Percentiles rank a stretch among this genome's conserved stretches.
phyloP scores from a whole-genome alignment of 2,888 invertebrate genomes.

The Invenusta paracnida region DNA sequence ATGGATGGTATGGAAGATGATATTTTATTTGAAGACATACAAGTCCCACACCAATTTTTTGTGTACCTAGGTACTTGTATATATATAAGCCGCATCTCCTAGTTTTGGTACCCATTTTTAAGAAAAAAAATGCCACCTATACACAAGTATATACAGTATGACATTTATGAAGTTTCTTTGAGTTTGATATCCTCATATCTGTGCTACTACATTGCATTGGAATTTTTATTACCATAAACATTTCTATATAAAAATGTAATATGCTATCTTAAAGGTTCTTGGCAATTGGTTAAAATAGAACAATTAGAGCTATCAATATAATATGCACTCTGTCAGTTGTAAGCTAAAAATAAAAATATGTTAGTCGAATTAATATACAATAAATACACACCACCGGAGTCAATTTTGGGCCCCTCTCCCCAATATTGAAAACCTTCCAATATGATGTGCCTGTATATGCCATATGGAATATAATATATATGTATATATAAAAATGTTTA shows the following conservation, averaged over 20 bases:
- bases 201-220: background rate
- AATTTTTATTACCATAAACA: background rate
- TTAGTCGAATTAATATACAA: background rate
- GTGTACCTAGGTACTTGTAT: background rate
- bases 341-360: background rate
- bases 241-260: background rate
- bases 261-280: background rate
- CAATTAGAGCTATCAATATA: background rate
- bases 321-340: background rate
- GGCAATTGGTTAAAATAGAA: background rate
- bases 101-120: background rate
- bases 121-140: background rate
- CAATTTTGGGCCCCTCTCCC: background rate
- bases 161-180: background rate
- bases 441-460: no score
- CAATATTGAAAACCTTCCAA: background rate
- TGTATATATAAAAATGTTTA: no score
- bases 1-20: slow-evolving; percentile 13
- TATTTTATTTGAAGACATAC: background rate
- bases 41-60: background rate
- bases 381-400: background rate
- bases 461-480: no score
- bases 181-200: background rate
- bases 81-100: background rate
- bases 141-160: background rate